A percentile compares a stretch with the other conserved stretches of the same genome.
Conservation (phyloP, 2,797 vertebrate species). For the Ammospiza maritima region DNA sequence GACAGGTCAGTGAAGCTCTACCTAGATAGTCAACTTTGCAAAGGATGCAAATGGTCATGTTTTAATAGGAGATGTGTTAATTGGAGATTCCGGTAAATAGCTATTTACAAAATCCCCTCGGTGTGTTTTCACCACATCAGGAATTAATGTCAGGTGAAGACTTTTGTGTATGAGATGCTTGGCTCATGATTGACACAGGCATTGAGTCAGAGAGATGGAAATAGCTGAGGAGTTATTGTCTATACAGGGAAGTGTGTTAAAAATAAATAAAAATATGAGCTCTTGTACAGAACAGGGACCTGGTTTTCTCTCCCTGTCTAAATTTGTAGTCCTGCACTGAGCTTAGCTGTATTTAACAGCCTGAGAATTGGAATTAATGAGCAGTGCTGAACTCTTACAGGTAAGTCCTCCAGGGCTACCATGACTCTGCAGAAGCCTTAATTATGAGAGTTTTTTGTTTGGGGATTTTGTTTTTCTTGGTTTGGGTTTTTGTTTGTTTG, state of each 20-base stretch:
- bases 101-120: background rate
- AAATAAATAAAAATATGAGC: constrained; percentile 45
- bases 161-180: background rate
- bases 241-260: background rate
- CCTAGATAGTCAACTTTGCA: background rate
- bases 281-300: background rate
- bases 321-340: background rate
- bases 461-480: background rate
- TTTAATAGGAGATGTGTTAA: background rate
- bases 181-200: constrained; percentile 21
- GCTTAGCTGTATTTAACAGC: background rate
- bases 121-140: background rate
- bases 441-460: background rate
- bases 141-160: constrained; percentile 7
- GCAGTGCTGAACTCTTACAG: background rate
- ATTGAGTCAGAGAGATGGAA: background rate
- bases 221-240: background rate
- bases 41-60: background rate
- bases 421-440: background rate
- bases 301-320: background rate
- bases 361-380: constrained; percentile 32
- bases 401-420: background rate
- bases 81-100: background rate
- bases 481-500: background rate
- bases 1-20: background rate